Percentiles rank a stretch among this genome's conserved stretches.
These are phyloP conservation scores for Xiphias gladius DNA, from an alignment of 2,113 vertebrate genomes.

Conservation along the genomic window DNA sequence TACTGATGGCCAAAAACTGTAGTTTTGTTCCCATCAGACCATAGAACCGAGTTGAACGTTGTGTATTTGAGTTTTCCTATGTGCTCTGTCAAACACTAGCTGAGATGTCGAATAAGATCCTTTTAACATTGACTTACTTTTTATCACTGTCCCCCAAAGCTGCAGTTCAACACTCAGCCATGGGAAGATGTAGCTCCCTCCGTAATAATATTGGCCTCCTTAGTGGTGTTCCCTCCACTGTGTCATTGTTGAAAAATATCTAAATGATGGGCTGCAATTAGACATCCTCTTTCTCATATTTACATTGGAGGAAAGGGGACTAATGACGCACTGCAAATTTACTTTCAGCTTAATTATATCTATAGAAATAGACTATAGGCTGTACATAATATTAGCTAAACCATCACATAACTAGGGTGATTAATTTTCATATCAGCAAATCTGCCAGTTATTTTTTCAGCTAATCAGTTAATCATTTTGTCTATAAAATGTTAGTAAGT, in stretches of 20 bases:
- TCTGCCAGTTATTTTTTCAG: neutral
- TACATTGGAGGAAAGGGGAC: neutral
- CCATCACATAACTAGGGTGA: neutral
- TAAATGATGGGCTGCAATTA: neutral
- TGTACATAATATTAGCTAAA: neutral
- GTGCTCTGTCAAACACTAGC: neutral
- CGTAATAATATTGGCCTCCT: neutral
- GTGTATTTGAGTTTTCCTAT: neutral
- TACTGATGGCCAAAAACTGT: no score
- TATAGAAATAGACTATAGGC: neutral
- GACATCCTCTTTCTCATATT: neutral
- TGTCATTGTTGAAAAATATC: neutral
- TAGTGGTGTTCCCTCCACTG: neutral
- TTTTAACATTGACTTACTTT: neutral
- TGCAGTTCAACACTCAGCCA: neutral
- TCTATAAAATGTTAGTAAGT: neutral
- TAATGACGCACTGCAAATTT: no score
- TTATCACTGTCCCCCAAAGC: neutral
- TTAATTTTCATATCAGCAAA: neutral
- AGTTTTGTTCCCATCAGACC: neutral
- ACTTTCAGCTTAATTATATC: neutral
- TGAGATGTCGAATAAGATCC: neutral
- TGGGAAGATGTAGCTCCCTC: neutral
- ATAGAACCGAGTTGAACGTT: no score
- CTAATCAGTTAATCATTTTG: neutral